These are phyloP conservation scores for Zaprionus lineosus DNA, from an alignment of 2,888 invertebrate species.

Conservation along the genomic window DNA sequence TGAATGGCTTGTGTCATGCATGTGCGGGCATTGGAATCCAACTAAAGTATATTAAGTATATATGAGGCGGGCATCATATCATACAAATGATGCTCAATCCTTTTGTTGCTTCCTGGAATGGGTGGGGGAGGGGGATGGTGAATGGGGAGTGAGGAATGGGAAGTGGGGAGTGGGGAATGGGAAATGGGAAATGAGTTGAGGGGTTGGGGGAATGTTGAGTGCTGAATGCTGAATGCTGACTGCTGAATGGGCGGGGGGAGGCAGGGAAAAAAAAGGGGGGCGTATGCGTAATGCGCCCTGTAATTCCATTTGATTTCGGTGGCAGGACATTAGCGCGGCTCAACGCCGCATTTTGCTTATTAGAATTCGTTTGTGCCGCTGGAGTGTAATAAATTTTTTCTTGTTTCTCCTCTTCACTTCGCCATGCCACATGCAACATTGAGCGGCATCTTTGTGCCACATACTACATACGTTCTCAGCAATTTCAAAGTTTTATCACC, in stretches of 20 bases:
- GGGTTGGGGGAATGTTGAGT: too few relatives aligned
- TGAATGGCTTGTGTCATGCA: constrained; percentile 69
- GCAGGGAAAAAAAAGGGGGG: constrained; percentile 4
- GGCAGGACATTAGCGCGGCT: constrained; percentile 68
- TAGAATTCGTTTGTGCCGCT: constrained; percentile 77
- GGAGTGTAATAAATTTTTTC: constrained; percentile 72
- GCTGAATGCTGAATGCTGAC: too few relatives aligned
- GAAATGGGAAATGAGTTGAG: too few relatives aligned
- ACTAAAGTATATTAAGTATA: constrained; percentile 43
- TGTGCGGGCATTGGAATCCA: constrained; percentile 59
- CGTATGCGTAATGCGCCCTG: constrained; percentile 59
- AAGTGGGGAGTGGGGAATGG: too few relatives aligned
- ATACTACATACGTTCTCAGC: constrained; percentile 44
- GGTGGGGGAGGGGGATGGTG: too few relatives aligned
- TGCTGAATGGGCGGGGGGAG: too few relatives aligned
- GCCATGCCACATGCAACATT: background rate
- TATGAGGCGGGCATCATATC: constrained; percentile 30
- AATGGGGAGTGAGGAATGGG: too few relatives aligned
- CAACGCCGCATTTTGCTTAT: constrained; percentile 73
- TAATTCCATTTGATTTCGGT: constrained; percentile 67
- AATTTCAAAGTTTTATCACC: constrained; percentile 78
- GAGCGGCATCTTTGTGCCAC: constrained; percentile 12
- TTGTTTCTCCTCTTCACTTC: background rate
- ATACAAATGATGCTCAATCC: constrained; percentile 47
- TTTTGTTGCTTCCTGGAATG: constrained; percentile 1